phyloP scores from a whole-genome alignment of 2,113 vertebrate species.

The Alaudala cheleensis region DNA sequence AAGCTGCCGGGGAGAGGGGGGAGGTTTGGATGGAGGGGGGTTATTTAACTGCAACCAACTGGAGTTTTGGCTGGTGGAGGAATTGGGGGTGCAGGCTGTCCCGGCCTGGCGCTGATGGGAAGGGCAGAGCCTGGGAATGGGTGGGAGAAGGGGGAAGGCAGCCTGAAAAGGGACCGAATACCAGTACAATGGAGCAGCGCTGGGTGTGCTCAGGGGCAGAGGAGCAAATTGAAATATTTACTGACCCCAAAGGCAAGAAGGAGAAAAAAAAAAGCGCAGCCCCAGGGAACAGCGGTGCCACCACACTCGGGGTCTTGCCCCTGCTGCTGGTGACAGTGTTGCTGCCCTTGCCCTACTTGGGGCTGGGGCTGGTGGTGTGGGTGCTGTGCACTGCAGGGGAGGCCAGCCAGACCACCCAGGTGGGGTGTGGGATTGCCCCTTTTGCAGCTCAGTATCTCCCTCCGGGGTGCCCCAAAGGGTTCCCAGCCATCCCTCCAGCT shows the following conservation, averaged over 20 bases:
- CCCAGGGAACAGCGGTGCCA: background rate
- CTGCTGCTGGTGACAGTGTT: background rate
- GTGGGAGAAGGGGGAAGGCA: background rate
- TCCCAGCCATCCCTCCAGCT: rapidly evolving
- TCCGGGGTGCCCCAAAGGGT: background rate
- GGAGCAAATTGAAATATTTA: slow-evolving; percentile 40
- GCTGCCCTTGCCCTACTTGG: background rate
- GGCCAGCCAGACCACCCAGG: background rate
- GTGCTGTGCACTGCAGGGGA: background rate
- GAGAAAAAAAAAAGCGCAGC: background rate
- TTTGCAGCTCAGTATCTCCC: background rate
- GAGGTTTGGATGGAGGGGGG: background rate
- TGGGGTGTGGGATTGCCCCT: rapidly evolving
- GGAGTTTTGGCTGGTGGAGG: slow-evolving; percentile 42
- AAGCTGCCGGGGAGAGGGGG: slow-evolving; percentile 33
- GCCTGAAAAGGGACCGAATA: background rate
- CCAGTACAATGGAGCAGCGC: slow-evolving; percentile 44
- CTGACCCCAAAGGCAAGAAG: slow-evolving; percentile 2
- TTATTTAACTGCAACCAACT: slow-evolving; percentile 52
- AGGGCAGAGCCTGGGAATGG: slow-evolving; percentile 53
- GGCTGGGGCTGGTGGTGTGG: background rate
- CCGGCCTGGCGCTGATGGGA: background rate
- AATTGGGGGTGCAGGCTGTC: slow-evolving; percentile 49
- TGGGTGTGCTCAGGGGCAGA: background rate
- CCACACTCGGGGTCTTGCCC: background rate